A percentile compares a stretch with the other conserved stretches of the same genome.
phyloP scores from a whole-genome alignment of 2,113 vertebrate genomes.

The Charina bottae region DNA sequence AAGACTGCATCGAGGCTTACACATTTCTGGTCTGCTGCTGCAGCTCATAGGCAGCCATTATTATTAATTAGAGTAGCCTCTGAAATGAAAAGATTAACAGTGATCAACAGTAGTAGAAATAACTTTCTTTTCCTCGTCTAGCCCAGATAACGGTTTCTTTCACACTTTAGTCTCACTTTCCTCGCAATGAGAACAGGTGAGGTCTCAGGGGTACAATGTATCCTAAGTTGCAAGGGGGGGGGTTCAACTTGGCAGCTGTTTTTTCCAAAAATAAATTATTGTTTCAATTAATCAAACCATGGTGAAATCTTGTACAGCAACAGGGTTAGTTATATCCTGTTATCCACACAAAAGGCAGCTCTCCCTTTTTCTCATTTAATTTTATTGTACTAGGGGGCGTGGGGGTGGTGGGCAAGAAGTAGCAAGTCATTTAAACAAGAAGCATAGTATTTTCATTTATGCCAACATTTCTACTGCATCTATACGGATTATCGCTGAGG shows the following conservation, averaged over 20 bases:
- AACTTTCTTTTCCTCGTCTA: neutral
- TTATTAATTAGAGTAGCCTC: neutral
- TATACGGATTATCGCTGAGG: neutral
- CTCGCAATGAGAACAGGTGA: neutral
- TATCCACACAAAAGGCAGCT: neutral
- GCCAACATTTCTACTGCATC: neutral
- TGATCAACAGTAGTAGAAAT: neutral
- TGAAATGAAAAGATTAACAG: neutral
- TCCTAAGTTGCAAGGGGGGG: neutral
- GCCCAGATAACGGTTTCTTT: neutral
- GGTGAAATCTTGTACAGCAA: neutral
- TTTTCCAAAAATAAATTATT: slow-evolving; percentile 5
- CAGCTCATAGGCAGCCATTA: neutral
- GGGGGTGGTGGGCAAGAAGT: neutral
- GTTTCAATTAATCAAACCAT: neutral
- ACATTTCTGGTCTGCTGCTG: neutral
- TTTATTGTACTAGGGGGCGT: too few species aligned
- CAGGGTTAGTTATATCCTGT: neutral
- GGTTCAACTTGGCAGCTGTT: neutral
- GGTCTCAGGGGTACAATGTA: neutral
- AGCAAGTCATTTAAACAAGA: neutral
- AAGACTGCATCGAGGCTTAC: neutral
- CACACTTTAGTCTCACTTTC: neutral
- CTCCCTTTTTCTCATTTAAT: neutral
- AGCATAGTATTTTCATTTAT: neutral